Base-by-base conservation (phyloP, 2,888 invertebrate species). In the Hirtodrosophila confusa region DNA sequence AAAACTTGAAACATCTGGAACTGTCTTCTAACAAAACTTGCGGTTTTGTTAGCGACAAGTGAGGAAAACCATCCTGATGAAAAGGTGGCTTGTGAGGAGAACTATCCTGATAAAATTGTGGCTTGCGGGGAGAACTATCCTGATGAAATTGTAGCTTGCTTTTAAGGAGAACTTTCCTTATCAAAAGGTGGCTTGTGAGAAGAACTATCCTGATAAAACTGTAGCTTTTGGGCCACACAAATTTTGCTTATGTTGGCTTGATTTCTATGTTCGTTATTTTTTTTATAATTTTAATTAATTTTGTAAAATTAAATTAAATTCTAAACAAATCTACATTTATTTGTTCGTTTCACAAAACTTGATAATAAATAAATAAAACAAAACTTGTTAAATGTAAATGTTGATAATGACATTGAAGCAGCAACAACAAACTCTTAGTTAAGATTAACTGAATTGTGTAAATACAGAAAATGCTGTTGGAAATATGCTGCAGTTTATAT, bases 401-500 rank as follows among this genome's bases (percentile, higher is more conserved):
- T 24, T 37, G n/a, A 47, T 31, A 44, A 43, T 29, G 23, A 61
- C 17, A 17, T 17, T 17, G 2, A 17, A 17, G 2, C 17, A 17
- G 17, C 17, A 51, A 44, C 23, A 44, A 24, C 43, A 62, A 56
- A 50, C 31, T 27, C 8, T 71, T 67, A 72, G 74, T 69, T 67
- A 44, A 74, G 58, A 74, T 51, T 7, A 55, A 61, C 43, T 41
- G 17, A 62, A 54, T 68, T 60, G 12, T 70, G 51, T 72, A 56
- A 31, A 56, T 49, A 72, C 11, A 9, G 9, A 40, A 9, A 40
- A 40, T n/a, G 58, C 75, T 54, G 58, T 57, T 75, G 50, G 39
- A 54, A 41, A 12, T 39, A 50, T 53, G 48, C 51, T 60, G 56
- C 62, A 78, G 55, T 54, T 39, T 49, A 67, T 47, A 41, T 35